Base-by-base conservation (phyloP, 2,797 vertebrate genomes). In the Syngnathus rostellatus region DNA sequence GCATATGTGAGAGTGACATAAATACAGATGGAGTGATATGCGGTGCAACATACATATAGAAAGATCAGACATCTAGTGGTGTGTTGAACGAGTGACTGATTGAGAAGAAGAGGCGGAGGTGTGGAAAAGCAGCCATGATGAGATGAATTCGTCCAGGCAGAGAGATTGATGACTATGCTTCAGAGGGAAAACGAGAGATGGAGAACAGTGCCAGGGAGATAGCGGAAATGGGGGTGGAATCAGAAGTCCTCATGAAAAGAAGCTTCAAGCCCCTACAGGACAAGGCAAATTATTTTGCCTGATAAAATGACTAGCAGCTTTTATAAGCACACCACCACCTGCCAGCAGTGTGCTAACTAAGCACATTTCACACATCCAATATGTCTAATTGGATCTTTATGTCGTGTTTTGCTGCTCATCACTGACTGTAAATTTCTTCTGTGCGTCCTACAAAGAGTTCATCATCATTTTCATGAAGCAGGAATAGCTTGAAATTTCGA, bases 121-220 rank as follows among this genome's bases (percentile, higher is more conserved):
- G 76, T 79, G 71, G 76, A 83, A 82, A 82, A 83, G 81, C 74
- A 79, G 78, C 77, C 77, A 68, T 81, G 87, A 87, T 86, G 81
- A 86, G 86, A 83, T 82, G 80, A 82, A 78, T 83, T 83, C 72
- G 72, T 73, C 77, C 76, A 76, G 80, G 86, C 83, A 81, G 59
- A 79, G 78, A 87, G 87, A 87, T 87, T 89, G 86, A 89, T 87
- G 85, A 81, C 80, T 79, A 75, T 71, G 73, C 77, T 80, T 69
- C 70, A 61, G 77, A 68, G 57, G 16, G 48, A 72, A 65, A 64
- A 61, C 25, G 41, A 74, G 68, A 38, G 67, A 62, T 17, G 10
- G 45, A 38, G 38, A 68, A 71, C 31, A 19, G 38, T 67, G 65
- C 64, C 66, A 12, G 69, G 67, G 72, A 81, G 82, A 79, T 73